Evolutionary conservation across 2,113 vertebrate genomes (phyloP).

Genomic region (Salvator merianae): DNA sequence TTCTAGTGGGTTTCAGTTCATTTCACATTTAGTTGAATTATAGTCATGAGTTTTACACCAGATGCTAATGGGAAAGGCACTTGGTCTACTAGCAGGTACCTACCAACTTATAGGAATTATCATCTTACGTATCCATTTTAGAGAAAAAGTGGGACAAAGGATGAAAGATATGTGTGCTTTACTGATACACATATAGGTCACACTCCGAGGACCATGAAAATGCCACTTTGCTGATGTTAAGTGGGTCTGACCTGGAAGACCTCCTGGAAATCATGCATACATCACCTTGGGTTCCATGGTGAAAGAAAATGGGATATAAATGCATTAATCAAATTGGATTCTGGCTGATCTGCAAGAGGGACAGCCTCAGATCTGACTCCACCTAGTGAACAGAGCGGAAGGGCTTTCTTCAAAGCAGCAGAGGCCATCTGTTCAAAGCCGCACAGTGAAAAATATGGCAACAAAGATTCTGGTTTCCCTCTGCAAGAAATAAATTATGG

Average conservation of each 20-base stretch:
- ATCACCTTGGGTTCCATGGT: too few relatives aligned
- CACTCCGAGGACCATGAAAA: too few relatives aligned
- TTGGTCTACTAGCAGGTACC: background rate
- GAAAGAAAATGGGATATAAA: too few relatives aligned
- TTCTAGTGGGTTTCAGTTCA: background rate
- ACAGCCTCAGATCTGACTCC: background rate
- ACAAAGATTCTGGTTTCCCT: background rate
- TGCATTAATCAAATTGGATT: background rate
- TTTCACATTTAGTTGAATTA: background rate
- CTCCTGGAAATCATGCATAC: too few relatives aligned
- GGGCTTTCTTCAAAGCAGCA: background rate
- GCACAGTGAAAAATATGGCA: background rate
- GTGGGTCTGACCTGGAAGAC: too few relatives aligned
- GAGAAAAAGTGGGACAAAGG: background rate
- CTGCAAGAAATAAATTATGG: background rate
- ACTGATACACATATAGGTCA: background rate
- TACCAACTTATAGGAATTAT: background rate
- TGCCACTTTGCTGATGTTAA: too few relatives aligned
- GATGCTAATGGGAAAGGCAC: background rate
- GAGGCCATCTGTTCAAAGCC: background rate
- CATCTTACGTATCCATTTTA: background rate
- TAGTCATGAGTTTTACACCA: background rate
- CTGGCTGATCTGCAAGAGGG: background rate
- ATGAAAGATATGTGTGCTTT: background rate
- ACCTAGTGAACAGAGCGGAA: background rate